Conservation (phyloP, 2,797 vertebrate genomes). For the Falco naumanni region DNA sequence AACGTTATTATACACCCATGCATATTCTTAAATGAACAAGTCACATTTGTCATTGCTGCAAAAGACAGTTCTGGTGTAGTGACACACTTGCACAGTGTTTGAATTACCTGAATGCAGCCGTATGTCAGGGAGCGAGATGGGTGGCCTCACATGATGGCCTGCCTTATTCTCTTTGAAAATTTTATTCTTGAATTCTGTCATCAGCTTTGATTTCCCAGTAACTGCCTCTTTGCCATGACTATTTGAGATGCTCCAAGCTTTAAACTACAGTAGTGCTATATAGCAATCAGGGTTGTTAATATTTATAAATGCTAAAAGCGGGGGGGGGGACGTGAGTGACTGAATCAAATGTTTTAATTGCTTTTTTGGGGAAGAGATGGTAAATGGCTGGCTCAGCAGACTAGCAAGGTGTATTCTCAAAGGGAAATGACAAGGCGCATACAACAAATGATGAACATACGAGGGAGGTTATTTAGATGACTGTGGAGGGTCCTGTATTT, state of each 20-base stretch:
- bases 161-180: neutral
- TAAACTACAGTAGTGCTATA: neutral
- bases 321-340: neutral
- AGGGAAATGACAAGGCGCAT: neutral
- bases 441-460: too few relatives aligned
- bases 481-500: neutral
- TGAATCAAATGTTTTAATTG: neutral
- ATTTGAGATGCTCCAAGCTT: neutral
- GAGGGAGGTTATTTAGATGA: neutral
- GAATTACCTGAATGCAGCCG: neutral
- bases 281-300: neutral
- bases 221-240: neutral
- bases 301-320: constrained; percentile 9
- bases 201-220: neutral
- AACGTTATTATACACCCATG: neutral
- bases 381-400: neutral
- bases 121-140: neutral
- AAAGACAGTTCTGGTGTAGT: neutral
- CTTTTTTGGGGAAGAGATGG: neutral
- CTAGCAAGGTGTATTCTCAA: neutral
- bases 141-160: neutral
- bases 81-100: neutral
- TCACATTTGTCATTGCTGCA: neutral
- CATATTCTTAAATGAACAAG: neutral
- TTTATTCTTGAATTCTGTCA: neutral